These are phyloP conservation scores for Pediacus dermestoides DNA, from an alignment of 2,888 invertebrate genomes.

Conservation along the genomic window DNA sequence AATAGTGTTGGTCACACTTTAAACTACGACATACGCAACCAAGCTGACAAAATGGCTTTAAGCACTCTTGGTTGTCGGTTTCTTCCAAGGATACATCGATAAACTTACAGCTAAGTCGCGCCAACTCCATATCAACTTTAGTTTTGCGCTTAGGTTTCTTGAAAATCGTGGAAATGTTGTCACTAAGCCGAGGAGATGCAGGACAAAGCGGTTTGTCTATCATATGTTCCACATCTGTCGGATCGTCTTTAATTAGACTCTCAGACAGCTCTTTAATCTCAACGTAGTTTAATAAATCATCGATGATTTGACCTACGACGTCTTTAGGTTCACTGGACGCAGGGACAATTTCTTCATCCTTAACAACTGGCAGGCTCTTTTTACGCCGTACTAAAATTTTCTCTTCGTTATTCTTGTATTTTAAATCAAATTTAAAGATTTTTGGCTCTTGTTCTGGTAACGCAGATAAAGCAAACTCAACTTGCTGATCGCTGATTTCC, in stretches of 20 bases:
- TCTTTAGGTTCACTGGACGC: constrained; percentile 11
- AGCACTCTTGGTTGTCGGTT: constrained; percentile 46
- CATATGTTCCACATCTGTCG: constrained; percentile 21
- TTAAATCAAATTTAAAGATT: constrained; percentile 56
- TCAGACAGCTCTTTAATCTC: constrained; percentile 60
- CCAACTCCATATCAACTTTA: constrained; percentile 51
- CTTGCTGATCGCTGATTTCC: constrained; percentile 52
- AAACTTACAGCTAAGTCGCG: constrained; percentile 63
- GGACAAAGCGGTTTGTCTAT: constrained; percentile 21
- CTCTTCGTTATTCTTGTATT: constrained; percentile 58
- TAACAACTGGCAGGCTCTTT: constrained; percentile 8
- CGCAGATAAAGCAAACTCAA: constrained; percentile 56
- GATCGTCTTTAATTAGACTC: constrained; percentile 49
- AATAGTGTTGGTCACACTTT: constrained; percentile 43
- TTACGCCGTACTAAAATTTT: constrained; percentile 52
- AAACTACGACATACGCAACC: constrained; percentile 68
- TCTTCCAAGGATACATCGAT: constrained; percentile 49
- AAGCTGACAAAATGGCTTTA: constrained; percentile 56
- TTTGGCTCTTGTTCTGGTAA: constrained; percentile 35
- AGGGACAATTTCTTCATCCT: constrained; percentile 2
- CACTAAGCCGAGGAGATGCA: no score
- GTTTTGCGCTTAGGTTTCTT: constrained; percentile 18
- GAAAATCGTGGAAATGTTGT: no score
- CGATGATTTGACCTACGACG: constrained; percentile 44
- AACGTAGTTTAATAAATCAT: constrained; percentile 58